Conservation (phyloP, 2,113 vertebrate species). For the Nannospalax galili region DNA sequence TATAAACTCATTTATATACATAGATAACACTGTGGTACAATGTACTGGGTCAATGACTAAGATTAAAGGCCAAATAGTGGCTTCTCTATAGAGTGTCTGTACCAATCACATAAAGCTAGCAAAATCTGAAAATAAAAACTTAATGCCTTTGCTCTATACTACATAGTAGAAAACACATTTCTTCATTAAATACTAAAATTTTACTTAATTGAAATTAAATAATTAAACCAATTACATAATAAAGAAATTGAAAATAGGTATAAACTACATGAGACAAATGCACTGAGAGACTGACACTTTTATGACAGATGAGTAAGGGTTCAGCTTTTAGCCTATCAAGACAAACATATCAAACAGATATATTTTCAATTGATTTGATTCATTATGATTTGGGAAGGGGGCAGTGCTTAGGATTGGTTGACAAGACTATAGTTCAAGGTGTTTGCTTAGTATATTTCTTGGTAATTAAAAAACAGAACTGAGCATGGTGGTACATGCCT, state of each 20-base stretch:
- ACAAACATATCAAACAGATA: conserved; percentile 40
- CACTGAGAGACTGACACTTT: conserved; percentile 22
- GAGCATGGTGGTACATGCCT: not conserved
- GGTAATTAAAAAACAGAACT: conserved; percentile 24
- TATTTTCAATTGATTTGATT: too few species aligned
- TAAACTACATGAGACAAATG: conserved; percentile 30
- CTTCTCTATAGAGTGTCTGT: not conserved
- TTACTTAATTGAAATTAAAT: conserved; percentile 35
- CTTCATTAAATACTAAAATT: conserved; percentile 36
- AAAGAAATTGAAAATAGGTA: conserved; percentile 37
- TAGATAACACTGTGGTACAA: not conserved
- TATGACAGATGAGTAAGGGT: not conserved
- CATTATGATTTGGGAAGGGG: not conserved
- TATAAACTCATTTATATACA: not conserved
- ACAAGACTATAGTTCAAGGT: conserved; percentile 38
- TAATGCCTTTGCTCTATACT: not conserved
- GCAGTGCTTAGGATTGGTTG: not conserved
- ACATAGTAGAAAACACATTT: conserved; percentile 8
- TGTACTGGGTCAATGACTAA: not conserved
- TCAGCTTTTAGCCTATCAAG: conserved; percentile 41
- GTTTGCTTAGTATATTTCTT: not conserved
- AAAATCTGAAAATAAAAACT: not conserved
- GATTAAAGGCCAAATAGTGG: not conserved
- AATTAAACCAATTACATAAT: not conserved
- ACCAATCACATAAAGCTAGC: not conserved